Base-by-base conservation (phyloP, 92 coral and sea anemone genomes). In the Isaurus tuberculatus region DNA sequence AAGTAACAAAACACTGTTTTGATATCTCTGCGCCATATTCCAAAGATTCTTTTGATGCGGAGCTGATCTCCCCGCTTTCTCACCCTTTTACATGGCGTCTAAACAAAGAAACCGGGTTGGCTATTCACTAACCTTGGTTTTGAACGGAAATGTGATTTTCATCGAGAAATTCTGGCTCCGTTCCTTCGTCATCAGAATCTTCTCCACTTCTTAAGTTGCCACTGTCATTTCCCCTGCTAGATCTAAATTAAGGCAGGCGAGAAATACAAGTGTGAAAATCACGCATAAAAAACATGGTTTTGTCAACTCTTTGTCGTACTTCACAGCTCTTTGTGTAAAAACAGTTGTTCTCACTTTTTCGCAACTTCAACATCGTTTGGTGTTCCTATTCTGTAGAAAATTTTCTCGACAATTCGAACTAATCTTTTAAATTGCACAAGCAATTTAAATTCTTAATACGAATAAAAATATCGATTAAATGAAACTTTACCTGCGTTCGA, bases 401-500 rank as follows among this genome's bases (percentile, higher is more conserved):
- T 16, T 57, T 77, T 58, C 46, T 74, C 19, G 10, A 53, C 48
- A 23, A n/a, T 74, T 3, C n/a, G 27, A 73, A 22, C 16, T 4
- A 27, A 15, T 0, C 32, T 28, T 30, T 53, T 16, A 74, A 53
- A 32, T 28, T 23, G 70, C 75, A 79, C 75, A 77, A 31, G 19
- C 57, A 19, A 11, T 51, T 51, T 6, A 20, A 20, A 2, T n/a
- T 55, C 25, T 55, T 17, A 55, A 8, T 55, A 55, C 19, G 63
- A 55, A 8, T 19, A 6, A 55, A 55, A 55, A 22, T 25, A 5
- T 19, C 9, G 23, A 55, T 17, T 46, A 55, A 55, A 55, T 19
- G 1, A 55, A 25, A 55, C 25, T 36, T 11, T 89, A 97, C 99
- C 99, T 90, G 90, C 98, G 80, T 27, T 97, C 99, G 80, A 94